Evolutionary conservation across 2,797 vertebrate species (phyloP), one percentile per base, ranked within the genome.

Genomic region (Okamejei kenojei): DNA sequence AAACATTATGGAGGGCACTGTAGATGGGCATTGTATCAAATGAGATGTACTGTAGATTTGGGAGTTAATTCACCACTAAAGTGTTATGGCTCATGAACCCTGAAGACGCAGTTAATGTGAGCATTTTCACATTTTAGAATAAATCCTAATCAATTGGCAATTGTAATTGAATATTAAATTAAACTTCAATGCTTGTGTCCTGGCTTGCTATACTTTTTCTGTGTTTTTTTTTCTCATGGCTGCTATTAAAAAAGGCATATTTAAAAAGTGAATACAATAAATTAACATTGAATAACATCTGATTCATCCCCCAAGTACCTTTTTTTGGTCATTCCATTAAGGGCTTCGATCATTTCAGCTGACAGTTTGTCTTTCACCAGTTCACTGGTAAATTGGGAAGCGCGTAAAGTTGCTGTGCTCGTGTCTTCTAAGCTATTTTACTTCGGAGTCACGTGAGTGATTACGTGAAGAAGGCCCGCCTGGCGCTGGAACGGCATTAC

Each of bases 71-170:
- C 54, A 73, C 68, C 23, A 17, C 21, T 91, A 90, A 91, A 91
- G 68, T 38, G 38, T 92, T 76, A 54, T n/a, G 21, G 21, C 17
- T 88, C 61, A 88, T 15, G 10, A 45, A 1, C 7, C 61, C 54
- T 23, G 38, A 54, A n/a, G 23, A 92, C 54, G 26, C 58, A 32
- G 26, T 35, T 61, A 84, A 45, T 90, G 90, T 74, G 38, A 35
- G 71, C 26, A 54, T 92, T 92, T 38, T 74, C 90, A 73, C 23
- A 68, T 68, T 92, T 92, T 76, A 76, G 71, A 91, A 63, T 32
- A 45, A 76, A 92, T 2, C 73, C 38, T 92, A 45, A 92, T 92
- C 71, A 58, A 54, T 58, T 76, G 26, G 45, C 45, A 76, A 92
- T 19, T 71, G 68, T 76, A 76, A 76, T 76, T n/a, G 74, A 73